phyloP scores from a whole-genome alignment of 2,797 vertebrate genomes.

The Hylomyscus alleni region DNA sequence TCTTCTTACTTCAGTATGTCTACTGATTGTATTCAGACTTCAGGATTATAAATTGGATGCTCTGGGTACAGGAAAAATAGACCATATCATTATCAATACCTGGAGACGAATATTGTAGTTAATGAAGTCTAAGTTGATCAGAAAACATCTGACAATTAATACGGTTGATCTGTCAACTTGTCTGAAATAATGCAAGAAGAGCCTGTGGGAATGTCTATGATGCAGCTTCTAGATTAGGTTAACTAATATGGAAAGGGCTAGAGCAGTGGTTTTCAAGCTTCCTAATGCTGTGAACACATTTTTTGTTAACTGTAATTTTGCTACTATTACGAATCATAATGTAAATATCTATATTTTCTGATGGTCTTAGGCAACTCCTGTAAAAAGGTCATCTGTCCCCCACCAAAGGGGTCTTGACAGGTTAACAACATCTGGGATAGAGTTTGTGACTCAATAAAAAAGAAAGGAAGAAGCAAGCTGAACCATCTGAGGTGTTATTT shows the following conservation, averaged over 20 bases:
- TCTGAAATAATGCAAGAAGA: not conserved
- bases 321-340: not conserved
- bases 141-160: not conserved
- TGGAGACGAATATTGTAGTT: not conserved
- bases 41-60: slow-evolving; percentile 1
- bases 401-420: not conserved
- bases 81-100: not conserved
- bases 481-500: not conserved
- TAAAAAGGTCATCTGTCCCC: not conserved
- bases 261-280: not conserved
- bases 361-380: not conserved
- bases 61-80: slow-evolving; percentile 29
- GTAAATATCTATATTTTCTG: not conserved
- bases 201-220: not conserved
- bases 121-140: slow-evolving; percentile 44
- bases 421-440: not conserved
- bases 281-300: not conserved
- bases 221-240: not conserved
- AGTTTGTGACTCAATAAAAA: not conserved
- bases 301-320: slow-evolving; percentile 10
- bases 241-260: not conserved
- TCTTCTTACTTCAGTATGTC: slow-evolving; percentile 1
- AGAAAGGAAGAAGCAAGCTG: not conserved
- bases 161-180: not conserved
- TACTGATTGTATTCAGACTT: slow-evolving; percentile 41